Evolutionary conservation across 2,113 vertebrate species (phyloP), one percentile per base, ranked within the genome.

Genomic region (Scolopax mira): DNA sequence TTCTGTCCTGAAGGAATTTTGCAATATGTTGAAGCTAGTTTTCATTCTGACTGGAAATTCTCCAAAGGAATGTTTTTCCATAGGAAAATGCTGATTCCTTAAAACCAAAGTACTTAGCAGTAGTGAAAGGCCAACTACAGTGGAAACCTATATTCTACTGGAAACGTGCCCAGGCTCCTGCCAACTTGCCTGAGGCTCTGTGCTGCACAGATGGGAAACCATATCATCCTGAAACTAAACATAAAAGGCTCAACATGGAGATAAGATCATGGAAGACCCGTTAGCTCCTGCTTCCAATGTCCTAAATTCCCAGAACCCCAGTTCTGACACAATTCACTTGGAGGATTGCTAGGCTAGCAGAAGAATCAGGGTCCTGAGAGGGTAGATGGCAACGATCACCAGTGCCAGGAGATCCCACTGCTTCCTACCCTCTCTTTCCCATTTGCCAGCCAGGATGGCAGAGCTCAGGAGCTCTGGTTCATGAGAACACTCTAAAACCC

Each of bases 31-130:
- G 51, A 88, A 95, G n/a, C 64, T 62, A 39, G 64, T 7, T 88
- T 93, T 92, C 28, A 11, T 74, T 86, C 51, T 71, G 60, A 90
- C 90, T 96, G 90, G 94, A 93, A 92, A 55, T 78, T 74, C 86
- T 93, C 96, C 83, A 90, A 93, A 90, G 51, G 85, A 93, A 78
- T 81, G 69, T 94, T 96, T 96, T 96, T 95, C 90, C 94, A 92
- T 90, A 95, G 92, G 94, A 97, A 97, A 97, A 85, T 44, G 90
- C 85, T n/a, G 79, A 90, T 82, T 94, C 79, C 73, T 88, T 83
- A 92, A 79, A 90, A 22, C 12, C 9, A 30, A 78, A 86, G 55
- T 60, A 39, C 81, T 92, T 55, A 78, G 55, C 86, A 71, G 42
- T 1, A 61, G 66, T n/a, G 67, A 93, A 85, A 94, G 66, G 81